Conservation (phyloP, 2,888 invertebrate species). For the Cheilosia variabilis region DNA sequence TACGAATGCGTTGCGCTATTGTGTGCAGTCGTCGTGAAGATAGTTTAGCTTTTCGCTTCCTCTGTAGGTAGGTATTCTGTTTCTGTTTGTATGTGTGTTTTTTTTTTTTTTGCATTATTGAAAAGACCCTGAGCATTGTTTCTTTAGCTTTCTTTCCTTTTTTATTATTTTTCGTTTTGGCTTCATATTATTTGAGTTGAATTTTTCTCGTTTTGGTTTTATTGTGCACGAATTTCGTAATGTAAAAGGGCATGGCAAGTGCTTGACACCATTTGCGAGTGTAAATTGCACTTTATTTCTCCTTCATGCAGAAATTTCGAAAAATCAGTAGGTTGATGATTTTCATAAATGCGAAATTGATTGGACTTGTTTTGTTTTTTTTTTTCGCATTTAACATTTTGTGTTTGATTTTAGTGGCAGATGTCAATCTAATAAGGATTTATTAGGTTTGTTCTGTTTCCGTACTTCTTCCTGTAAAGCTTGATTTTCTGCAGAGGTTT, state of each 20-base stretch:
- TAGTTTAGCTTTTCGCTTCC: slow-evolving; percentile 51
- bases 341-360: too few relatives aligned
- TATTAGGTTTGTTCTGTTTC: too few relatives aligned
- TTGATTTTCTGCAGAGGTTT: too few relatives aligned
- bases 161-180: slow-evolving; percentile 8
- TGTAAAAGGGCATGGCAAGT: slow-evolving; percentile 68
- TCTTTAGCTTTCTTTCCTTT: slow-evolving; percentile 43
- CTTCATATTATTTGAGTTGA: neutral
- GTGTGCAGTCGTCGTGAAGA: slow-evolving; percentile 21
- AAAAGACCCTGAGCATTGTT: slow-evolving; percentile 63
- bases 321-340: neutral
- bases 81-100: neutral
- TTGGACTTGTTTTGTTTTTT: too few relatives aligned
- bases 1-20: slow-evolving; percentile 49
- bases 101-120: slow-evolving; percentile 34
- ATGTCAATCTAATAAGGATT: too few relatives aligned
- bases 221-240: slow-evolving; percentile 51
- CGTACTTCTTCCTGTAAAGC: too few relatives aligned
- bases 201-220: slow-evolving; percentile 12
- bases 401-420: too few relatives aligned
- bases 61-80: slow-evolving; percentile 35
- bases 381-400: too few relatives aligned
- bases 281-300: slow-evolving; percentile 50
- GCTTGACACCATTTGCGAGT: slow-evolving; percentile 61
- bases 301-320: slow-evolving; percentile 18